Base-by-base conservation (phyloP, 2,797 vertebrate species). In the Lepus oiostolus region DNA sequence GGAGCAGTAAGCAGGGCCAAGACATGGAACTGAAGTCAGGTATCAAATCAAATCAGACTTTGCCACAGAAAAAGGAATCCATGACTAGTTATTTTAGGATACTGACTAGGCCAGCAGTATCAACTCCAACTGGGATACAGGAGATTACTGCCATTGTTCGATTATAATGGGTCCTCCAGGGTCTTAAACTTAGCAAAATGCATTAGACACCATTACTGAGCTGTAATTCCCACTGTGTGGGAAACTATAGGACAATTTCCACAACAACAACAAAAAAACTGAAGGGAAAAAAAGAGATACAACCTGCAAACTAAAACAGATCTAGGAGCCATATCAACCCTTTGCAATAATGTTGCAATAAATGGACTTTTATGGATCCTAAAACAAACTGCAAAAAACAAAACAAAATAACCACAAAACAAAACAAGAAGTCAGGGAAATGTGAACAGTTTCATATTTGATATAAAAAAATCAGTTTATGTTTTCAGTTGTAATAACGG, bases 41-140 rank as follows among this genome's bases (percentile, higher is more conserved):
- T 96, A 96, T 94, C 95, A 95, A 97, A 96, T 94, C 95, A 95
- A 97, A 96, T 95, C 95, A 95, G 89, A 96, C 58, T 96, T 63
- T 94, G 70, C 77, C 87, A 96, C 93, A 94, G 63, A 87, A 97
- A 95, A 96, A 92, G 67, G 85, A 94, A 95, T 85, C 77, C 81
- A 91, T 94, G 82, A 96, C 82, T 96, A 96, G 88, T 90, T 93
- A 96, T 94, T 96, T 96, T 83, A 88, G 74, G 94, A 94, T 74
- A 96, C 68, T 74, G 70, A 94, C 82, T 94, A 95, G 79, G 88
- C 70, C 90, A 97, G 93, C 90, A 97, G 76, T 82, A 94, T 94
- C 84, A 97, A 94, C 81, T 96, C 80, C 95, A 97, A 93, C 47
- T 58, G 67, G 91, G 74, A 96, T 93, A 92, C 4, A 93, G 54